Evolutionary conservation across 2,797 vertebrate genomes (phyloP), one percentile per base, ranked within the genome.

Genomic region (Arrhamphus sclerolepis): DNA sequence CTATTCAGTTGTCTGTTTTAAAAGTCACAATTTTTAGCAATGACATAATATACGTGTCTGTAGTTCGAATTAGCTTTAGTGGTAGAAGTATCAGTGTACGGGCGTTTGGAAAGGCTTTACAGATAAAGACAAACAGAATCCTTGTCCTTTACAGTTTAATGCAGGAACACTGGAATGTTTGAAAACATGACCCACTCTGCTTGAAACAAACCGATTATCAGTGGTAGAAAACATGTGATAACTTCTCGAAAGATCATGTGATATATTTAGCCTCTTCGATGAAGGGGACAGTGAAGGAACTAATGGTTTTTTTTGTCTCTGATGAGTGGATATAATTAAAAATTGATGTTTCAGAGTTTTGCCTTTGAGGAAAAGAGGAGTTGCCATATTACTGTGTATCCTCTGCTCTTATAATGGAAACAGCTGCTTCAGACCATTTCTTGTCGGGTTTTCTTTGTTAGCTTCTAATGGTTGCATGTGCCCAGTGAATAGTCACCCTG

Each of bases 201-300:
- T 66, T 46, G 57, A 67, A 60, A 75, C 58, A 66, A 83, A 88
- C 72, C 75, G 77, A 89, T 90, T 79, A 71, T 76, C 67, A 78
- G 68, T 40, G 68, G 54, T 75, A 73, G 74, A 77, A 77, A 84
- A 86, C 83, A 83, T 85, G 77, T 83, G 83, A 85, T 71, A 60
- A 72, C 61, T 81, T 62, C 51, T 66, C 50, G 55, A 46, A 75
- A 78, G 72, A 84, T 83, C 84, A 82, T 83, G 80, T 77, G 86
- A 83, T 75, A 18, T 56, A 73, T 66, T 51, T 20, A 55, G 59
- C 61, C 70, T 60, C 24, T 44, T 62, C 49, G 53, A 48, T 42
- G 59, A 84, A 77, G 50, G 41, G 38, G 26, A 75, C 55, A 62
- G 46, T 19, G 42, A 17, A 50, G 64, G 22, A 28, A 50, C 56